A percentile compares a stretch with the other conserved stretches of the same genome.
These are phyloP conservation scores for Drosophila jambulina DNA, from an alignment of 1,140 invertebrate genomes.

Conservation along the genomic window DNA sequence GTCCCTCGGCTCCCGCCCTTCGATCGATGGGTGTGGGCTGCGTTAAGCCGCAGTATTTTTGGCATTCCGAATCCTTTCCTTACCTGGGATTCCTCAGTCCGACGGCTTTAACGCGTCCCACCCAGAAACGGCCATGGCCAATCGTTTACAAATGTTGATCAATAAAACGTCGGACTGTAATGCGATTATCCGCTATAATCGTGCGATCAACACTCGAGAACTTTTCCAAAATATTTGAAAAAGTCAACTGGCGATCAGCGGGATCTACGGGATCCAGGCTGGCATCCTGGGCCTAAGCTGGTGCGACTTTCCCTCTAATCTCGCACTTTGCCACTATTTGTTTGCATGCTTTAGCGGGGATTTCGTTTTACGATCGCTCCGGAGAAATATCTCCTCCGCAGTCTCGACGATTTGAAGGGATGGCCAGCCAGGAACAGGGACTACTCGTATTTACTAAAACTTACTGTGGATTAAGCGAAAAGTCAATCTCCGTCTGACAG, in stretches of 20 bases:
- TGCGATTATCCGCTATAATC: slow-evolving; percentile 80
- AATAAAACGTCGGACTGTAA: slow-evolving; percentile 67
- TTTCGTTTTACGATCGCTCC: slow-evolving; percentile 67
- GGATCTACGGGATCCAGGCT: slow-evolving; percentile 26
- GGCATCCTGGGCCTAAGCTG: slow-evolving; percentile 54
- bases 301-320: slow-evolving; percentile 64
- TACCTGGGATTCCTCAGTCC: slow-evolving; percentile 61
- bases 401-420: slow-evolving; percentile 1
- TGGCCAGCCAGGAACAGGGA: slow-evolving; percentile 34
- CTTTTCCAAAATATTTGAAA: slow-evolving; percentile 79
- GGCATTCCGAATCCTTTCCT: slow-evolving; percentile 4
- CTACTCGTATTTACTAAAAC: slow-evolving; percentile 65
- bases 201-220: slow-evolving; percentile 60
- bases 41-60: slow-evolving; percentile 71
- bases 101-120: slow-evolving; percentile 27
- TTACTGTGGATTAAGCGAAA: slow-evolving; percentile 63
- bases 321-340: slow-evolving; percentile 71
- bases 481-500: slow-evolving; percentile 59
- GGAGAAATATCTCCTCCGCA: slow-evolving; percentile 9
- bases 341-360: slow-evolving; percentile 80
- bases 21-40: slow-evolving; percentile 60
- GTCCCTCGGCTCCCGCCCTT: slow-evolving; percentile 27
- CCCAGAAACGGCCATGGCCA: slow-evolving; percentile 50
- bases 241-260: slow-evolving; percentile 61
- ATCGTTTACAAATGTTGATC: slow-evolving; percentile 81